Percentiles rank a stretch among this genome's conserved stretches.
These are phyloP conservation scores for Micropterix aruncella DNA, from an alignment of 2,888 invertebrate genomes.

Conservation along the genomic window DNA sequence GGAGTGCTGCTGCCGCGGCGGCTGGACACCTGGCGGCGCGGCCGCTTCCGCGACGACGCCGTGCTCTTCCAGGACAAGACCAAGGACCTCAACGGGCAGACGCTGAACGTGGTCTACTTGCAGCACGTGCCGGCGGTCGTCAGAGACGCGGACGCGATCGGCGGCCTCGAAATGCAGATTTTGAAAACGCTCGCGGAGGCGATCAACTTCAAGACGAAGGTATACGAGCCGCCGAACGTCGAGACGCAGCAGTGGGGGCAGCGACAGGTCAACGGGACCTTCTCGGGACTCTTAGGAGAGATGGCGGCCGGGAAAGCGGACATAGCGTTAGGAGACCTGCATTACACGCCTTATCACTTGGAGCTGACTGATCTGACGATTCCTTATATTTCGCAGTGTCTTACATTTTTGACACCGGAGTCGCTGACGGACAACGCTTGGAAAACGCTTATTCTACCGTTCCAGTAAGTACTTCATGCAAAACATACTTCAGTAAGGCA, in stretches of 20 bases:
- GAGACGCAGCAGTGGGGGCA: constrained; percentile 55
- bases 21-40: constrained; percentile 52
- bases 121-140: constrained; percentile 55
- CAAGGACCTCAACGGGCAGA: constrained; percentile 40
- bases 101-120: constrained; percentile 46
- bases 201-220: constrained; percentile 55
- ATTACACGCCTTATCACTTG: constrained; percentile 55
- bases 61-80: constrained; percentile 45
- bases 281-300: constrained; percentile 60
- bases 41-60: constrained; percentile 39
- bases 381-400: constrained; percentile 70
- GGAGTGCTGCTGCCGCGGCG: constrained; percentile 43
- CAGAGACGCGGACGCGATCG: constrained; percentile 24
- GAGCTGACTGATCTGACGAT: constrained; percentile 57
- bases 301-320: constrained; percentile 53
- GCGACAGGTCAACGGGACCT: constrained; percentile 45
- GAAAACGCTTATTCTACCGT: constrained; percentile 70
- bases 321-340: constrained; percentile 62
- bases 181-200: constrained; percentile 47
- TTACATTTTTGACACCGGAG: constrained; percentile 75
- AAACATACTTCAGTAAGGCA: constrained; percentile 3
- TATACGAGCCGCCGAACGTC: constrained; percentile 50
- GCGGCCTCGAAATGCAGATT: constrained; percentile 62
- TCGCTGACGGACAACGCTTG: constrained; percentile 69
- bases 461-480: constrained; percentile 38